Evolutionary conservation across 2,888 invertebrate species (phyloP), one percentile per base, ranked within the genome.

Genomic region (Colletes collaris): DNA sequence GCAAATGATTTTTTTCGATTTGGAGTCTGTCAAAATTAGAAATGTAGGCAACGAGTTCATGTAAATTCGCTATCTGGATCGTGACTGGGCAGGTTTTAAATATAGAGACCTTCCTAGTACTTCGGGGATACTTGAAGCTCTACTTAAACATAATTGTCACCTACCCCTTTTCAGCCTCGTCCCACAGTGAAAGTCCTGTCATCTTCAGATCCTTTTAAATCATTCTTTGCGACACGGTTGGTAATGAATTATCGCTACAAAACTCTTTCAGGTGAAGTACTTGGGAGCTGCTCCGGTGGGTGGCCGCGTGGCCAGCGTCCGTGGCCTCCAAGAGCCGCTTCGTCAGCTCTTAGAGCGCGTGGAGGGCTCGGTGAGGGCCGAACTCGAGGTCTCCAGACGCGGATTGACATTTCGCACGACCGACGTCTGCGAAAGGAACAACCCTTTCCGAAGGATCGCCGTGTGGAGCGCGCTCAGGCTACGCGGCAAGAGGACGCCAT

Each of bases 391-490:
- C 0, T 93, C 93, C 0, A 83, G 92, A 4, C 90, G 92, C 1
- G 93, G 93, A 0, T 74, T 93, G 58, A 92, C 91, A 5, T 92
- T 91, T 65, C 91, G 93, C 50, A 91, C 91, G 0, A 77, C 87
- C 11, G 92, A 92, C 8, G 76, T 83, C 0, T 88, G 85, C 65
- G 92, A 93, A 76, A 93, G 93, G 69, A 93, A 96, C 68, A 97
- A 98, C 90, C 97, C 97, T 2, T 98, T 98, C 90, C 97, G 97
- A 27, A 97, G 97, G 60, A 98, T 98, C 92, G 98, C 98, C 1
- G 98, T 98, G 2, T 98, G 98, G 98, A 98, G 98, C 19, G 97
- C 98, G 0, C 96, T 98, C 2, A 97, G 97, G 92, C 97, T 98
- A 3, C 90, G 91, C 13, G 85, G 87, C 5, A 89, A 87, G 55